These are phyloP conservation scores for Anas bernieri DNA, from an alignment of 2,797 vertebrate genomes.

Conservation along the genomic window DNA sequence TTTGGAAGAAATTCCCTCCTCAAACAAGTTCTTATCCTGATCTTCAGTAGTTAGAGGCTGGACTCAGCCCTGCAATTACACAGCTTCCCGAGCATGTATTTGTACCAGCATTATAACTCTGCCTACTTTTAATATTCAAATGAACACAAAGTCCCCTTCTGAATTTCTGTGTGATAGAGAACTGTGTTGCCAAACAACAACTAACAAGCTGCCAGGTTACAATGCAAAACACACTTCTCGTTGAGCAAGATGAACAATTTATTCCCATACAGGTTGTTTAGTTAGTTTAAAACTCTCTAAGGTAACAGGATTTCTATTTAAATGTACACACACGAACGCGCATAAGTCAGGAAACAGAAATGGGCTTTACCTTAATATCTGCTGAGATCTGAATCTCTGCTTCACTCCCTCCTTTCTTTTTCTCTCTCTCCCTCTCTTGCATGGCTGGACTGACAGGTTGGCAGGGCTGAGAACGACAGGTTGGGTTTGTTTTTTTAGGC, in stretches of 20 bases:
- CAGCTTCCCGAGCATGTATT: background rate
- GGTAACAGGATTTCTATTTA: slow-evolving; percentile 15
- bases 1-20: background rate
- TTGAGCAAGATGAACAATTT: background rate
- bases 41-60: slow-evolving; percentile 22
- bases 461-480: slow-evolving; percentile 67
- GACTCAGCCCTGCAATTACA: slow-evolving; percentile 35
- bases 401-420: slow-evolving; percentile 43
- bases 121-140: slow-evolving; percentile 18
- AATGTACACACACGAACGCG: background rate
- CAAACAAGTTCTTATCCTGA: background rate
- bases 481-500: slow-evolving; percentile 73
- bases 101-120: background rate
- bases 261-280: background rate
- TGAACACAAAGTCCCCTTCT: background rate
- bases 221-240: background rate
- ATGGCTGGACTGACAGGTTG: slow-evolving; percentile 74
- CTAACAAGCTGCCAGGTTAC: background rate
- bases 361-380: slow-evolving; percentile 54
- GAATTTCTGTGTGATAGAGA: background rate
- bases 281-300: background rate
- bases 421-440: slow-evolving; percentile 57
- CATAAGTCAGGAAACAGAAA: background rate
- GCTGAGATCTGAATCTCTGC: slow-evolving; percentile 29
- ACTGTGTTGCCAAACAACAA: background rate